Base-by-base conservation (phyloP, 2,888 invertebrate genomes). In the Calliopum simillimum region DNA sequence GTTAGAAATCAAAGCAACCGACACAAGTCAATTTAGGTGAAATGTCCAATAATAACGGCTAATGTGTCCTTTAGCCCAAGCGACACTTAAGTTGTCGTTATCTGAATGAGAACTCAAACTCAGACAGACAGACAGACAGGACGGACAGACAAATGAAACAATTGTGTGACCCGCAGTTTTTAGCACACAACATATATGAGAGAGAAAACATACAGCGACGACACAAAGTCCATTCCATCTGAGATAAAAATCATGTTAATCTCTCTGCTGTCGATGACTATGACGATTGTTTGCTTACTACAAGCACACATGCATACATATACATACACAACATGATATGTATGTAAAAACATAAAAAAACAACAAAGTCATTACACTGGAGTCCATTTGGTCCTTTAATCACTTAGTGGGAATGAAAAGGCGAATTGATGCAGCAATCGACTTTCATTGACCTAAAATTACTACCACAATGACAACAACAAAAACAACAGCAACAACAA, bases 401-500 rank as follows among this genome's bases (percentile, higher is more conserved):
- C 68, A 67, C 59, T 51, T 21, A 58, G 16, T n/a, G n/a, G 6
- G 33, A 33, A 33, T 33, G 33, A 33, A 33, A 33, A 33, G 33
- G 3, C 33, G 33, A 3, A 3, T 4, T 33, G 33, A 6, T 6
- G 33, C 33, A 41, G 41, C 19, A 46, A 23, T 21, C 21, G 19
- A 61, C 46, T 46, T 25, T 44, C 46, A 61, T 46, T 46, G 61
- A 61, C 61, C 61, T 44, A 21, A 44, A 61, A 61, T 61, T 44
- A 46, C 43, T 49, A 23, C 61, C 56, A 21, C 21, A 56, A 66
- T 43, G 64, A 64, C 49, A 46, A 16, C 44, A 41, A 51, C 8
- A 61, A 55, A 53, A 58, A 47, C 47, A 61, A 33, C 53, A 74
- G 33, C 69, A 71, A 59, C 47, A 43, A 71, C 64, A 74, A 69